Percentiles rank a stretch among this genome's conserved stretches.
Conservation (phyloP, 2,888 invertebrate genomes). For the Synanthedon vespiformis region DNA sequence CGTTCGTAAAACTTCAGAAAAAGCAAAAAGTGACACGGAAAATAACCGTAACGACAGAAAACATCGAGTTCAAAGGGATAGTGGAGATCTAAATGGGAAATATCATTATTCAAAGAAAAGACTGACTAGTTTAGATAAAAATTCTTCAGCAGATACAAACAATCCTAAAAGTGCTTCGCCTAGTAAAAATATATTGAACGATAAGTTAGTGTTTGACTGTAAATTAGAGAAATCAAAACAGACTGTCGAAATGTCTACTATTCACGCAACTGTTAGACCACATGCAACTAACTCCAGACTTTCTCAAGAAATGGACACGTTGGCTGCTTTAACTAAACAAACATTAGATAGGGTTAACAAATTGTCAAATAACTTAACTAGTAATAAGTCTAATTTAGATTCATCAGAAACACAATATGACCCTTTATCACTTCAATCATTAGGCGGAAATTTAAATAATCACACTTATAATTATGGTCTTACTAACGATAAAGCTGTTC, state of each 20-base stretch:
- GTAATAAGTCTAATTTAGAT: constrained; percentile 57
- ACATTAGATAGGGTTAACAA: constrained; percentile 77
- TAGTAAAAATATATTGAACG: constrained; percentile 40
- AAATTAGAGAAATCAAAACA: constrained; percentile 29
- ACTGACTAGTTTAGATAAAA: constrained; percentile 68
- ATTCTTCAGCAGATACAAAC: constrained; percentile 52
- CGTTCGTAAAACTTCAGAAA: constrained; percentile 48
- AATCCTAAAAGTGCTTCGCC: constrained; percentile 42
- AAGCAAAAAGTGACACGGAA: constrained; percentile 54
- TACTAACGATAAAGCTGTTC: constrained; percentile 31
- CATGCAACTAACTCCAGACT: constrained; percentile 51
- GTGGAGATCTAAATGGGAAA: constrained; percentile 63
- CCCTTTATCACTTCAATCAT: constrained; percentile 39
- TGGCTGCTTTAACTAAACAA: constrained; percentile 74
- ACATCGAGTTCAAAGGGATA: constrained; percentile 63
- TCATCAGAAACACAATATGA: constrained; percentile 45
- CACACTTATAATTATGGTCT: constrained; percentile 49
- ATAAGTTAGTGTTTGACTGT: constrained; percentile 27
- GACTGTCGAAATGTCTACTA: constrained; percentile 49
- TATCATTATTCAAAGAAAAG: constrained; percentile 69
- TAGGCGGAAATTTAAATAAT: constrained; percentile 42
- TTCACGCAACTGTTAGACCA: constrained; percentile 57
- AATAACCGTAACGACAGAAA: constrained; percentile 52
- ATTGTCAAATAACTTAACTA: constrained; percentile 69
- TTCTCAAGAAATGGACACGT: constrained; percentile 73